These are phyloP conservation scores for Napeogenes inachia DNA, from an alignment of 2,888 invertebrate genomes.

Conservation along the genomic window DNA sequence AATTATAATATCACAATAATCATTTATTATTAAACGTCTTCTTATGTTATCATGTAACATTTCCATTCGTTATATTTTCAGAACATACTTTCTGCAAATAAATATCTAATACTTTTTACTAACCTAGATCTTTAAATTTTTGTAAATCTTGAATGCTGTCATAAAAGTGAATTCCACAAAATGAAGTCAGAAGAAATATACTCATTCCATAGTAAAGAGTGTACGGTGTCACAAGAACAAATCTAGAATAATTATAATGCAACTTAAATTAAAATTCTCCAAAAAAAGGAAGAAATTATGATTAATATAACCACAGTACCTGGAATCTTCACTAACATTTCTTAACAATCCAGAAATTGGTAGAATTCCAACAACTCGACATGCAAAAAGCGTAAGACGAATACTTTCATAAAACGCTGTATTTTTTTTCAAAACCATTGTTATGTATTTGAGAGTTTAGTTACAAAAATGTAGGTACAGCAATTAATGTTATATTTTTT, in stretches of 20 bases:
- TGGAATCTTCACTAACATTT: slow-evolving; percentile 15
- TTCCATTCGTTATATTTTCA: no score
- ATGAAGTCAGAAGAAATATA: background rate
- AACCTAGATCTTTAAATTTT: slow-evolving; percentile 13
- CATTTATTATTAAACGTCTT: no score
- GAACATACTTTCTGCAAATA: background rate
- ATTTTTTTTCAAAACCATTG: slow-evolving; percentile 14
- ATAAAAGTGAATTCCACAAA: background rate
- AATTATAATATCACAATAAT: no score
- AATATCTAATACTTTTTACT: slow-evolving; percentile 12
- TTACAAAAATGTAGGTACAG: no score
- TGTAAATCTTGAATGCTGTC: background rate
- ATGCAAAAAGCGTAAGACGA: slow-evolving; percentile 17
- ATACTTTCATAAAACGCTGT: slow-evolving; percentile 26
- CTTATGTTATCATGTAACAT: no score
- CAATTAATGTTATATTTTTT: no score
- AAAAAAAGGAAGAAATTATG: background rate
- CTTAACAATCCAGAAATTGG: slow-evolving; percentile 27
- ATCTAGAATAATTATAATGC: slow-evolving; percentile 17
- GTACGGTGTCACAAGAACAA: slow-evolving; percentile 14
- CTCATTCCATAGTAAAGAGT: slow-evolving; percentile 16
- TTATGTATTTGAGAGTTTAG: no score
- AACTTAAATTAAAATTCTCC: background rate
- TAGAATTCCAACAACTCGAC: slow-evolving; percentile 22
- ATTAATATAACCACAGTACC: slow-evolving; percentile 16